Conservation (phyloP, 2,888 invertebrate genomes). For the Spatulosminthurus flaviceps region DNA sequence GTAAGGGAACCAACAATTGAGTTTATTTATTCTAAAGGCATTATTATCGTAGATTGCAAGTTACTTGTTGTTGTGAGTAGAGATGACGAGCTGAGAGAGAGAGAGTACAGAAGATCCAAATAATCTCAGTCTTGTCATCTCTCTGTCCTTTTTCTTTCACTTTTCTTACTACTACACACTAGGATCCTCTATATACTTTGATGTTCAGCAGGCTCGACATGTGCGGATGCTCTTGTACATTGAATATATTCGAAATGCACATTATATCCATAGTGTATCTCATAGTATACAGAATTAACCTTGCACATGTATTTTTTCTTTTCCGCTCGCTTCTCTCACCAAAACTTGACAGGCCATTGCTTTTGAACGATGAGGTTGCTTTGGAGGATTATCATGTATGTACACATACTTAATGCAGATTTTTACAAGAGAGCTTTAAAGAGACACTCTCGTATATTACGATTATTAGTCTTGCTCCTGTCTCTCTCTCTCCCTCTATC, state of each 20-base stretch:
- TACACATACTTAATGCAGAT: neutral
- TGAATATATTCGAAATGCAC: too few species aligned
- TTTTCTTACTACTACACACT: too few species aligned
- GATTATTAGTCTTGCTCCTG: too few species aligned
- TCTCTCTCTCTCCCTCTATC: too few species aligned
- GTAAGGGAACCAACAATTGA: slow-evolving; percentile 1
- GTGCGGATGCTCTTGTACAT: too few species aligned
- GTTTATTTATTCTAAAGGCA: neutral
- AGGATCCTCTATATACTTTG: too few species aligned
- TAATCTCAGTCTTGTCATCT: neutral
- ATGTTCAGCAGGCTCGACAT: too few species aligned
- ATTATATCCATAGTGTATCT: too few species aligned
- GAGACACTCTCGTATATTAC: neutral
- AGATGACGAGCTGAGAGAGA: neutral
- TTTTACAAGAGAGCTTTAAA: neutral
- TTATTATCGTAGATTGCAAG: neutral
- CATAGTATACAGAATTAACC: neutral
- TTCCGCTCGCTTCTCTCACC: neutral
- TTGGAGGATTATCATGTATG: neutral
- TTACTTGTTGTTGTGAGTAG: neutral
- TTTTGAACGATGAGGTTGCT: slow-evolving; percentile 10
- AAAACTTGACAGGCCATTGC: slow-evolving; percentile 13
- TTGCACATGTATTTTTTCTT: neutral
- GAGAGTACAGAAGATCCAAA: neutral
- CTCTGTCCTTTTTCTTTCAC: neutral